These are phyloP conservation scores for Aleiodes leptofemur DNA, from an alignment of 2,888 invertebrate genomes.

Conservation along the genomic window DNA sequence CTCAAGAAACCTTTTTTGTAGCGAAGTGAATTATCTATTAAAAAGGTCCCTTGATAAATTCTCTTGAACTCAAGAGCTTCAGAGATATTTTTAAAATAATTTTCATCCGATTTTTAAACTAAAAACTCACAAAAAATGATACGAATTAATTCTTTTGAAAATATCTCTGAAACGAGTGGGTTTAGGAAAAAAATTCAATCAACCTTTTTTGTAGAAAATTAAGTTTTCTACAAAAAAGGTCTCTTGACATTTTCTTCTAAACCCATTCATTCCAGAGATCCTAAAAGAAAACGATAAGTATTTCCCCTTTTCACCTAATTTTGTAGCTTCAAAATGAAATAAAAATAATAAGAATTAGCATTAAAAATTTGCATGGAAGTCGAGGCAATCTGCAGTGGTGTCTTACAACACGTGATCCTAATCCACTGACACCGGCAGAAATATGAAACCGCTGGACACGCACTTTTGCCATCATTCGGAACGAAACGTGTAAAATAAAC, in stretches of 20 bases:
- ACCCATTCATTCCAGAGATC: too few relatives aligned
- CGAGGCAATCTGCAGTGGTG: slow-evolving; percentile 21
- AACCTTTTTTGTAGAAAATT: too few relatives aligned
- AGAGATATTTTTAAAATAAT: too few relatives aligned
- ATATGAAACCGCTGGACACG: slow-evolving; percentile 40
- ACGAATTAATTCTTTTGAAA: neutral
- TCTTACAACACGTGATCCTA: slow-evolving; percentile 45
- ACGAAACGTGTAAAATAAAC: neutral
- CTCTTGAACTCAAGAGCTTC: too few relatives aligned
- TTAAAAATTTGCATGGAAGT: slow-evolving; percentile 28
- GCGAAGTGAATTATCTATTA: too few relatives aligned
- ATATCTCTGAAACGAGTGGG: neutral
- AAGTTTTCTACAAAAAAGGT: too few relatives aligned
- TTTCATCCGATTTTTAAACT: too few relatives aligned
- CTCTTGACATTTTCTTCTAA: too few relatives aligned
- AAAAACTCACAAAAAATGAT: too few relatives aligned
- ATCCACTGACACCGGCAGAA: slow-evolving; percentile 44
- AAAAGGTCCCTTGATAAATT: too few relatives aligned
- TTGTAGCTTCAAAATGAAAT: neutral
- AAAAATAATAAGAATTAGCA: neutral
- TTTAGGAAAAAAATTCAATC: neutral
- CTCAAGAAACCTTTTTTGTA: too few relatives aligned
- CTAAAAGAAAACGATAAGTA: too few relatives aligned
- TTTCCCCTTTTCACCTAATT: neutral
- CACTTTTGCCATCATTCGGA: slow-evolving; percentile 33